phyloP scores from a whole-genome alignment of 2,113 vertebrate genomes.

The Electrona antarctica region DNA sequence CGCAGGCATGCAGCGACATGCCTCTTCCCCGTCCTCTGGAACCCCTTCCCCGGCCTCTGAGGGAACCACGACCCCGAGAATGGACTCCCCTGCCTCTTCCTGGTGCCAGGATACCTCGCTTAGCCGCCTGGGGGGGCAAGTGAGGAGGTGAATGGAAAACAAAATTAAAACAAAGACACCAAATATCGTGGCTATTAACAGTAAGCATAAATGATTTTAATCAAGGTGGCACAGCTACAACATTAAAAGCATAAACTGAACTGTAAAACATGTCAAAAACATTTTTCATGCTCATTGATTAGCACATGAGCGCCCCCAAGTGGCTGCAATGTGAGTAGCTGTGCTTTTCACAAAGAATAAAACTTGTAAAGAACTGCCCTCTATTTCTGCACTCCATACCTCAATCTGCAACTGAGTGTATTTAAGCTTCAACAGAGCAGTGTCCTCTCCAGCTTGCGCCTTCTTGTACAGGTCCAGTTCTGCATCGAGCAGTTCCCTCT shows the following conservation, averaged over 20 bases:
- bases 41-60: constrained; percentile 85
- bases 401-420: constrained; percentile 95
- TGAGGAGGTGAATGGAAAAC: not conserved
- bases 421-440: constrained; percentile 89
- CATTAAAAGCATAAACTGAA: too few relatives aligned
- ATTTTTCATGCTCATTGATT: not conserved
- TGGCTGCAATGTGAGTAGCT: constrained; percentile 15
- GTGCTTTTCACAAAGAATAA: not conserved
- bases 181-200: too few relatives aligned
- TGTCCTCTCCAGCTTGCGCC: constrained; percentile 94
- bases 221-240: too few relatives aligned
- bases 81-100: constrained; percentile 86
- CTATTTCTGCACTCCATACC: constrained; percentile 68
- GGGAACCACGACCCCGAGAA: constrained; percentile 82
- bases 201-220: too few relatives aligned
- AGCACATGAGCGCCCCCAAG: constrained; percentile 24
- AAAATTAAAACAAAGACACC: too few relatives aligned
- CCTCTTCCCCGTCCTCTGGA: constrained; percentile 86
- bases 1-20: constrained; percentile 83
- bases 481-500: constrained; percentile 94
- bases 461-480: constrained; percentile 97
- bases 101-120: constrained; percentile 89
- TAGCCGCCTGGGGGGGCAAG: constrained; percentile 87
- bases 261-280: too few relatives aligned
- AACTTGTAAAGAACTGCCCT: too few relatives aligned